Evolutionary conservation across 2,797 vertebrate genomes (phyloP).

Genomic region (Chromis chromis): DNA sequence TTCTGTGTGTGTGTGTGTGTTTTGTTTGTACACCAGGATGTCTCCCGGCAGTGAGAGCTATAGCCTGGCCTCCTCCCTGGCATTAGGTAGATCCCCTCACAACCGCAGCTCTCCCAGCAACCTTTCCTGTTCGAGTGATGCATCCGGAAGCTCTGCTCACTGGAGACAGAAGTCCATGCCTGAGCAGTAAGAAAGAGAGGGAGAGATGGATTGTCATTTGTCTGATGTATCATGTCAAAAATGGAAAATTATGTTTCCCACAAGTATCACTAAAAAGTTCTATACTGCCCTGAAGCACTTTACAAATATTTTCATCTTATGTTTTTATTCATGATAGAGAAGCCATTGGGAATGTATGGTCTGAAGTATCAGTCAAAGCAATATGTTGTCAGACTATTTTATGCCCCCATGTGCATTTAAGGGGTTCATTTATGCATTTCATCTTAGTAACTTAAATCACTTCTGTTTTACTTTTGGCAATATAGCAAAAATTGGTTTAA

Average conservation of each 20-base stretch:
- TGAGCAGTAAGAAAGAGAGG: slow-evolving; percentile 90
- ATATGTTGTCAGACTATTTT: background rate
- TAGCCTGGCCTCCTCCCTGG: slow-evolving; percentile 92
- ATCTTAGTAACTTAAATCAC: background rate
- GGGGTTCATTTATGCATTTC: slow-evolving; percentile 19
- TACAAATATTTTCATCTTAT: background rate
- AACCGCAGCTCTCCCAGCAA: slow-evolving; percentile 97
- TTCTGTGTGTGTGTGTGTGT: slow-evolving; percentile 18
- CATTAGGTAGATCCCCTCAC: slow-evolving; percentile 91
- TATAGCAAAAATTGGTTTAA: slow-evolving; percentile 6
- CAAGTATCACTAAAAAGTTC: background rate
- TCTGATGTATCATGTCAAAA: slow-evolving; percentile 11
- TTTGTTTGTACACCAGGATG: slow-evolving; percentile 84
- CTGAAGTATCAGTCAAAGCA: background rate
- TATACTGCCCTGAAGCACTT: background rate
- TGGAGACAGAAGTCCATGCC: slow-evolving; percentile 98
- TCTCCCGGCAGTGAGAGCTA: slow-evolving; percentile 96
- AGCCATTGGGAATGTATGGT: background rate
- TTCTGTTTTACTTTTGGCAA: background rate
- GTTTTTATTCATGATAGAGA: slow-evolving; percentile 14
- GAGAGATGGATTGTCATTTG: background rate
- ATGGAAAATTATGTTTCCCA: background rate
- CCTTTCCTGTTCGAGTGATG: slow-evolving; percentile 95
- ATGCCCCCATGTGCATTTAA: background rate
- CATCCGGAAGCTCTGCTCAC: slow-evolving; percentile 89